Evolutionary conservation across 1,140 invertebrate species (phyloP).

Genomic region (Oryzaephilus surinamensis): DNA sequence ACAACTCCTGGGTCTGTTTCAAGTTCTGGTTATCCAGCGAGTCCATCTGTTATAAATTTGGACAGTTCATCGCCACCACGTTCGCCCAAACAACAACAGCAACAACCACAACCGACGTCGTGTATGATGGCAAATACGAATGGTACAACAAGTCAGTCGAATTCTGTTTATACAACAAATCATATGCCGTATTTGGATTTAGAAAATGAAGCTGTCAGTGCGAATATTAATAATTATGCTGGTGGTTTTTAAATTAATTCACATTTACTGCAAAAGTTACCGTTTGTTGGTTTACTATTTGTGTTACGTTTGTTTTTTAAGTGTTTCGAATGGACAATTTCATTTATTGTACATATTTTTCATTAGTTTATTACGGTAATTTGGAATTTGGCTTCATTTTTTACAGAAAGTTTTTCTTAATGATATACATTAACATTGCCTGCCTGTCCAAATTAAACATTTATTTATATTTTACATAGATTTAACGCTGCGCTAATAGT

Average conservation of each 20-base stretch:
- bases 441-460: no score
- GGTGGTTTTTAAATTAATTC: conserved; percentile 3
- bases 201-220: conserved; percentile 19
- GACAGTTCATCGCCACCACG: conserved; percentile 46
- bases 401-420: no score
- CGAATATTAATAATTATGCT: conserved; percentile 5
- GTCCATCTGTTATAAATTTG: conserved; percentile 42
- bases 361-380: no score
- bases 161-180: conserved; percentile 2
- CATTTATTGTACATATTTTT: no score
- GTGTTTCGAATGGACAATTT: conserved; percentile 1
- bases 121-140: conserved; percentile 17
- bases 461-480: no score
- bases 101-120: conserved; percentile 11
- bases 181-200: conserved; percentile 25
- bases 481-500: no score
- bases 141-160: conserved; percentile 7
- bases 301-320: conserved; percentile 1
- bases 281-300: background rate
- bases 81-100: conserved; percentile 19
- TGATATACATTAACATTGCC: no score
- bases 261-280: no score
- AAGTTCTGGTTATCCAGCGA: conserved; percentile 43
- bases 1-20: conserved; percentile 39
- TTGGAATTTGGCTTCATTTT: no score